Conservation (phyloP, 2,888 invertebrate species). For the Mythimna vitellina region DNA sequence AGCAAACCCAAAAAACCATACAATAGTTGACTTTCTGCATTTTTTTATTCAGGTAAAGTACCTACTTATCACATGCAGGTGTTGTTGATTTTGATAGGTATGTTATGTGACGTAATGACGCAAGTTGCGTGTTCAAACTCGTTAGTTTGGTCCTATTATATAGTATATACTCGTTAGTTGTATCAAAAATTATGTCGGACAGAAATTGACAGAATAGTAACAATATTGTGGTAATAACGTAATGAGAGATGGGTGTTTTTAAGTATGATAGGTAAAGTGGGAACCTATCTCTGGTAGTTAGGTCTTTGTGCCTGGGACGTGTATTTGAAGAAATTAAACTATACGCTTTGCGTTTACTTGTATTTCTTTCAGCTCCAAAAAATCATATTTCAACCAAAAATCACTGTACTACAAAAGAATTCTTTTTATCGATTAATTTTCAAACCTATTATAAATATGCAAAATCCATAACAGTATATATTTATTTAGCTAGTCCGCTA, state of each 20-base stretch:
- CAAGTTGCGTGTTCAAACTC: conserved; percentile 48
- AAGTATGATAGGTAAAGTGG: conserved; percentile 5
- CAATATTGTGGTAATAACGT: conserved; percentile 50
- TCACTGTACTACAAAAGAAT: too few relatives aligned
- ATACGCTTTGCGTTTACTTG: too few relatives aligned
- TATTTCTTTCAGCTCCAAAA: too few relatives aligned
- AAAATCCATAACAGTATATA: too few relatives aligned
- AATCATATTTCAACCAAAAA: too few relatives aligned
- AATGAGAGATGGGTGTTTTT: conserved; percentile 40
- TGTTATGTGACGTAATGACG: conserved; percentile 37
- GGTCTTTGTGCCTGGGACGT: too few relatives aligned
- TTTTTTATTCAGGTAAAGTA: conserved; percentile 6
- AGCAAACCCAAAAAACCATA: background rate
- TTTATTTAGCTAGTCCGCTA: too few relatives aligned
- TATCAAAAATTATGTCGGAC: conserved; percentile 31
- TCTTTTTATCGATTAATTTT: too few relatives aligned
- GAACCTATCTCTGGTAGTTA: too few relatives aligned
- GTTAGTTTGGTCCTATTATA: conserved; percentile 37
- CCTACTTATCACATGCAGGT: conserved; percentile 44
- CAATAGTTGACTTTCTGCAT: conserved; percentile 14
- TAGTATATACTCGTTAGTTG: conserved; percentile 40
- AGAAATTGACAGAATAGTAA: conserved; percentile 25
- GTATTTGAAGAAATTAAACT: too few relatives aligned
- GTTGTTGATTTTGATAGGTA: conserved; percentile 39
- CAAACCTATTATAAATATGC: too few relatives aligned